Evolutionary conservation across 2,113 vertebrate genomes (phyloP).

Genomic region (Silurus meridionalis): DNA sequence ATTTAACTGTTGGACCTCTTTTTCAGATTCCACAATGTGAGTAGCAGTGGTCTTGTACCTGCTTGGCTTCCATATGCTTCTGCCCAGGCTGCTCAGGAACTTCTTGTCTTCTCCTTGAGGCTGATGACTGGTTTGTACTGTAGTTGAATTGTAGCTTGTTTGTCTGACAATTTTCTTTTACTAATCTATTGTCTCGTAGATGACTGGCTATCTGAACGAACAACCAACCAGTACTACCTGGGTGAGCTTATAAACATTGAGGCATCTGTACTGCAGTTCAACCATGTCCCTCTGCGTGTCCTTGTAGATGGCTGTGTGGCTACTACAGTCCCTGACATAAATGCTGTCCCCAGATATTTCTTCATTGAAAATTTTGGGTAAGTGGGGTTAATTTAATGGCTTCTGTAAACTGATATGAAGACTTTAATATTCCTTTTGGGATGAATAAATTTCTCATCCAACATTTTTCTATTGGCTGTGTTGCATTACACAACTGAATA

Average conservation of each 20-base stretch:
- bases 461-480: no score
- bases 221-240: slow-evolving; percentile 43
- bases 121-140: slow-evolving; percentile 42
- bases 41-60: slow-evolving; percentile 28
- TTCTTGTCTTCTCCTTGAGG: slow-evolving; percentile 29
- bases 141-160: neutral
- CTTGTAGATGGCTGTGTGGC: slow-evolving; percentile 52
- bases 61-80: slow-evolving; percentile 29
- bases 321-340: slow-evolving; percentile 26
- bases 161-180: neutral
- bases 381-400: neutral
- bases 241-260: slow-evolving; percentile 35
- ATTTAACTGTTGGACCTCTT: no score
- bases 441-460: no score
- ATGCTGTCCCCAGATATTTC: slow-evolving; percentile 31
- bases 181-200: neutral
- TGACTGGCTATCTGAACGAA: slow-evolving; percentile 41
- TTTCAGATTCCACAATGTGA: slow-evolving; percentile 42
- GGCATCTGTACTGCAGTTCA: slow-evolving; percentile 26
- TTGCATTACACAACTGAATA: no score
- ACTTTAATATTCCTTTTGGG: no score
- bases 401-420: no score
- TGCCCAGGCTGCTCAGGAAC: slow-evolving; percentile 21
- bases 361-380: slow-evolving; percentile 44
- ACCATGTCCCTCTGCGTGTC: slow-evolving; percentile 38